A percentile compares a stretch with the other conserved stretches of the same genome.
These are phyloP conservation scores for Poliocrania exsul DNA, from an alignment of 2,797 vertebrate genomes.

Conservation along the genomic window DNA sequence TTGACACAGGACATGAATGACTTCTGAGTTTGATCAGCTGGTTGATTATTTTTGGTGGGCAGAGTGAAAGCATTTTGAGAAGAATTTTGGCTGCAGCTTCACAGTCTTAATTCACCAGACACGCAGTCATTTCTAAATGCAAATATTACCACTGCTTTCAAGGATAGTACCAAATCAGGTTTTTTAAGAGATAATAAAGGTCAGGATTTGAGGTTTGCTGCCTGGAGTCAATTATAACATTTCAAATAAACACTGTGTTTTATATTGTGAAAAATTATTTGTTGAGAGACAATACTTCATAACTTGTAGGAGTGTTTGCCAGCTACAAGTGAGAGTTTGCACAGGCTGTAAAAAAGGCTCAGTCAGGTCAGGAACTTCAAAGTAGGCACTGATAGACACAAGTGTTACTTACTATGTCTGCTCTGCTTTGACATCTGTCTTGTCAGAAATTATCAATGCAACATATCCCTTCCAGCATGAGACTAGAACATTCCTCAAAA, in stretches of 20 bases:
- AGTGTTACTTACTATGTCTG: background rate
- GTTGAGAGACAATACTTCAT: background rate
- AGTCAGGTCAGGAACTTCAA: background rate
- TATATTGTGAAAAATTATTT: background rate
- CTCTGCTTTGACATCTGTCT: background rate
- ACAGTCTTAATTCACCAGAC: background rate
- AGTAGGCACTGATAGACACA: background rate
- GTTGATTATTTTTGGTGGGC: background rate
- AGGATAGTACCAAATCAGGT: background rate
- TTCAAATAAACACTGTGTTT: background rate
- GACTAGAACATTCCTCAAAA: background rate
- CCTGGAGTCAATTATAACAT: background rate
- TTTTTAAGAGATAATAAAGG: background rate
- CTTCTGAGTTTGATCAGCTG: background rate
- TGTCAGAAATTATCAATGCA: background rate
- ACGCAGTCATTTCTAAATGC: background rate
- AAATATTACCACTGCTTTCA: background rate
- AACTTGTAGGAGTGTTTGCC: background rate
- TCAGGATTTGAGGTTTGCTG: background rate
- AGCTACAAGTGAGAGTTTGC: background rate
- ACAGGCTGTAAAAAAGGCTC: background rate
- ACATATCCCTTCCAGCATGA: background rate
- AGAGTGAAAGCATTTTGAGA: background rate
- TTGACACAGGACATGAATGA: background rate
- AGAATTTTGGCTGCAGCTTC: background rate